Evolutionary conservation across 2,797 vertebrate genomes (phyloP).

Genomic region (Gadopsis marmoratus): DNA sequence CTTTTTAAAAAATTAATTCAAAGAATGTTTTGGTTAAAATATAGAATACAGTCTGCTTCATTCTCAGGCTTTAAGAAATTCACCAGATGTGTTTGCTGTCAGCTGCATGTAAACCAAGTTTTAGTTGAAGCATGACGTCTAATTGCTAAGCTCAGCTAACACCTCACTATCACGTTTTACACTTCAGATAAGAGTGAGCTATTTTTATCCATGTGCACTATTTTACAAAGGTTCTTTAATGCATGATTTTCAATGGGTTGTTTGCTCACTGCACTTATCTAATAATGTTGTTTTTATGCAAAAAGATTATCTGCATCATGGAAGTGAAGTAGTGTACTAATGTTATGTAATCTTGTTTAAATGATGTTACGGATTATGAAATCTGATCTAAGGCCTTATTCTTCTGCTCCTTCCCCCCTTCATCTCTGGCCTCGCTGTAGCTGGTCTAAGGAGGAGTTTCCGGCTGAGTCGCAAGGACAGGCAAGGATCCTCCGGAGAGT

Average conservation of each 20-base stretch:
- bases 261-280: constrained; percentile 29
- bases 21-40: constrained; percentile 1
- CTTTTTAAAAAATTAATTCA: not conserved
- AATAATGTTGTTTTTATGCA: not conserved
- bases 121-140: constrained; percentile 55
- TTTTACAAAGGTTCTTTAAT: constrained; percentile 52
- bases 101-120: constrained; percentile 60
- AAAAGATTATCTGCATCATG: constrained; percentile 22
- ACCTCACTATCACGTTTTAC: constrained; percentile 43
- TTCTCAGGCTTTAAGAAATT: not conserved
- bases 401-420: constrained; percentile 22
- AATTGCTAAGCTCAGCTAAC: constrained; percentile 17
- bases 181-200: constrained; percentile 25
- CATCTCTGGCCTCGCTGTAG: constrained; percentile 69
- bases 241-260: constrained; percentile 60
- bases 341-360: constrained; percentile 4
- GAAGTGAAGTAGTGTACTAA: constrained; percentile 3
- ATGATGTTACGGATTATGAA: not conserved
- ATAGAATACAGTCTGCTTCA: not conserved
- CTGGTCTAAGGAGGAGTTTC: constrained; percentile 95
- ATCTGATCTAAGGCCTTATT: constrained; percentile 28
- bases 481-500: constrained; percentile 83
- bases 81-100: constrained; percentile 26
- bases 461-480: constrained; percentile 92
- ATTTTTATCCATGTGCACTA: constrained; percentile 31